Evolutionary conservation across 2,888 invertebrate species (phyloP), one percentile per base, ranked within the genome.

Genomic region (Tetragonisca angustula): DNA sequence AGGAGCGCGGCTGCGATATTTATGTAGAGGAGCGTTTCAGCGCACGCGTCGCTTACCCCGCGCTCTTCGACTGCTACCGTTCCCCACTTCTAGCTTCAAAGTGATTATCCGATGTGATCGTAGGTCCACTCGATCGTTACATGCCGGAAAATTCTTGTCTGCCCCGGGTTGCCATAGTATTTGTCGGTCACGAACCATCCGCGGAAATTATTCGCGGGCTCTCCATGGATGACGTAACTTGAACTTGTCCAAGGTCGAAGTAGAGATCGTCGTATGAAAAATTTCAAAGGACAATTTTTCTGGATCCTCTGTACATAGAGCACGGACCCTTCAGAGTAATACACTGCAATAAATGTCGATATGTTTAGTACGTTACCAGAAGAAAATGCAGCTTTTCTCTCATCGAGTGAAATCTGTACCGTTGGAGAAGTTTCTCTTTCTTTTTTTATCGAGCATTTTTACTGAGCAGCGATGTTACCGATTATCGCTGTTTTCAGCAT

Each of bases 11-110:
- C 85, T 85, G 90, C 93, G 91, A 91, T 91, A 92, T 91, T 93
- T 93, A 93, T 93, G 91, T 93, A 91, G 90, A 88, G 85, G 87
- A 90, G 89, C 85, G 86, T 87, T 88, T 88, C 87, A 89, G 92
- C 92, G 92, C 91, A 91, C 91, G 91, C 92, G 91, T 91, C 90
- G 86, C 90, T 88, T 88, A 87, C 88, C 88, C 90, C 88, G 83
- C 90, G 83, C 83, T 76, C 79, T 72, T 76, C 81, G 71, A 52
- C 73, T 76, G n/a, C 62, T 50, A 21, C 69, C 72, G 62, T 59
- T 70, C 87, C 87, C 89, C 90, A 89, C 90, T 85, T 85, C 84
- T 75, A 50, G 50, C 80, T 72, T 78, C 83, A 77, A 80, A 73
- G 79, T 76, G 83, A 88, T 90, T 89, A 90, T 89, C 87, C 83